Percentiles rank a stretch among this genome's conserved stretches.
phyloP scores from a whole-genome alignment of 2,888 invertebrate genomes.

The Helicoverpa assulta region DNA sequence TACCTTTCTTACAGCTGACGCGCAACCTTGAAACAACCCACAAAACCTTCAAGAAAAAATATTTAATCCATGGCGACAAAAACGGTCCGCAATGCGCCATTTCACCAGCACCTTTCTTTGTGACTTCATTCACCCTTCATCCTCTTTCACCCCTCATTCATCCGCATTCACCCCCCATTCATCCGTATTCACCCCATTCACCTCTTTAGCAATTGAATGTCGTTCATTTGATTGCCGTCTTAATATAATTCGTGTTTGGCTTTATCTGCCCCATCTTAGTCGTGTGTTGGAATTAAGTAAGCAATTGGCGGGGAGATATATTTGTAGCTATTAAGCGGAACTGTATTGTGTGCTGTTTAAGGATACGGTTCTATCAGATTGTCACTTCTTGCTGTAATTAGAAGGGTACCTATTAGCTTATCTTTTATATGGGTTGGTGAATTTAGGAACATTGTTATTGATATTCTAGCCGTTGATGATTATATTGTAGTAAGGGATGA shows the following conservation, averaged over 20 bases:
- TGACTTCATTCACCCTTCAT: conserved; percentile 38
- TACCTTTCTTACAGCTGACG: conserved; percentile 13
- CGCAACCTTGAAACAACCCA: conserved; percentile 28
- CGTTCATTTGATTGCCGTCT: conserved; percentile 59
- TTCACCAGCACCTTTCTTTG: conserved; percentile 45
- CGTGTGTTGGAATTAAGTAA: conserved; percentile 32
- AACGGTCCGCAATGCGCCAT: conserved; percentile 59
- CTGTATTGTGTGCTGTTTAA: not conserved
- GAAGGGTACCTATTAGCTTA: not conserved
- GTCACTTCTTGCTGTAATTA: not conserved
- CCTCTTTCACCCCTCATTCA: conserved; percentile 31
- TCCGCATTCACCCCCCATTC: conserved; percentile 40
- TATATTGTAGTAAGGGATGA: not conserved
- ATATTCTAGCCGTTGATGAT: not conserved
- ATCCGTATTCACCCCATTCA: conserved; percentile 42
- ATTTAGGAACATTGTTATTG: not conserved
- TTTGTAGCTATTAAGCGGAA: conserved; percentile 26
- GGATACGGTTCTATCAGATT: conserved; percentile 10
- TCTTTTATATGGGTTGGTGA: not conserved
- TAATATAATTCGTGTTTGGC: conserved; percentile 54
- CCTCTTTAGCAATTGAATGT: conserved; percentile 45
- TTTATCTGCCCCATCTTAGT: conserved; percentile 40
- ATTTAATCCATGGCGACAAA: conserved; percentile 43
- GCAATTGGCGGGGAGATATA: conserved; percentile 36
- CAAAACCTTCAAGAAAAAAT: conserved; percentile 31